Evolutionary conservation across 2,797 vertebrate genomes (phyloP).

Genomic region (Aphelocoma californica): DNA sequence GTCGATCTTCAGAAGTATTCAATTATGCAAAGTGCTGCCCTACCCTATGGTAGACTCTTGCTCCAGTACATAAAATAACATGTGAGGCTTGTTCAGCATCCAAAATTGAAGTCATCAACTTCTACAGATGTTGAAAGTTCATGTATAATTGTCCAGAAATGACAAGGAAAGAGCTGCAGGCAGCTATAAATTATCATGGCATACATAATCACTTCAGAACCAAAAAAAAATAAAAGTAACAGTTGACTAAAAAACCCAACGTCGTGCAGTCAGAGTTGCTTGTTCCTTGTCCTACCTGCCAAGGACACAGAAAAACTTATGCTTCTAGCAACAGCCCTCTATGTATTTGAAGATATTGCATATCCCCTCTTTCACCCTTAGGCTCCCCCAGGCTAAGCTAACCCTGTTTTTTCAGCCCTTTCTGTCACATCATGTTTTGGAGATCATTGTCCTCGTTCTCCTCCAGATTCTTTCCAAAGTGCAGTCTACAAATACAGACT

Average conservation of each 20-base stretch:
- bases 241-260: too few species aligned
- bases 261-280: neutral
- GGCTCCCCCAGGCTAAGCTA: neutral
- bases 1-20: neutral
- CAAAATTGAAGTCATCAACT: slow-evolving; percentile 5
- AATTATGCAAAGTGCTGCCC: neutral
- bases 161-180: neutral
- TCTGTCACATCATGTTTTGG: neutral
- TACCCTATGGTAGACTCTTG: neutral
- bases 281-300: neutral
- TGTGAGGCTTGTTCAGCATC: slow-evolving; percentile 13
- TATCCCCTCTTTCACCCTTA: neutral
- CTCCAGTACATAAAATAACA: neutral
- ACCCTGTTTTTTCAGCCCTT: neutral
- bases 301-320: neutral
- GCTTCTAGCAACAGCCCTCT: neutral
- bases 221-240: neutral
- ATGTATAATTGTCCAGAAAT: neutral
- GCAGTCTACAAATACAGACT: neutral
- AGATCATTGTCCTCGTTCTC: neutral
- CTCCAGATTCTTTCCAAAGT: neutral
- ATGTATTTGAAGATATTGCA: neutral
- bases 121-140: slow-evolving; percentile 2
- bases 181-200: neutral
- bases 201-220: neutral